Evolutionary conservation across 2,888 invertebrate species (phyloP), one percentile per base, ranked within the genome.

Genomic region (Callyntrura sp.): DNA sequence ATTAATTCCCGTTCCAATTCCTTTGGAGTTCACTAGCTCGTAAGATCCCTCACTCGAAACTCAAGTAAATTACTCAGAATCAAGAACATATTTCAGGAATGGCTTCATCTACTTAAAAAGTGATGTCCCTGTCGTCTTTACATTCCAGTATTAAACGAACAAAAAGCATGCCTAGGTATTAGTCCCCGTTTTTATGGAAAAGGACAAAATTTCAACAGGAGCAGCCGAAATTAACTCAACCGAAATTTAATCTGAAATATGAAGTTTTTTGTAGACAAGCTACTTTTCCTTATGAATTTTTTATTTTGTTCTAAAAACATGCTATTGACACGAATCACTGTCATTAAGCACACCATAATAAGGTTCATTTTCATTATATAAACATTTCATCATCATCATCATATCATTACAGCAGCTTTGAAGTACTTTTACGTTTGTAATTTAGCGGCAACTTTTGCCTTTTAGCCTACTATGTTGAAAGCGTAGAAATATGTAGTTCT

Each of bases 371-470:
- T 9, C 11, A 51, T 51, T 51, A 51, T n/a, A 51, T 51, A n/a
- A n/a, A 51, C n/a, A 11, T 51, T 9, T 11, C 51, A 51, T 51
- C 2, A 14, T 51, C 51, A 51, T n/a, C 35, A 62, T 62, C 6
- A 62, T 62, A 23, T 62, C 60, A 60, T 20, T 17, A 20, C 2
- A 60, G 0, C 17, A 57, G 51, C 17, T 9, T 20, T 62, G 23
- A 62, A 35, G 3, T 35, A 35, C 1, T 55, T 17, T 12, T 55
- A 14, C 9, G 11, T 23, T 65, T 12, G 65, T 68, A 68, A 43
- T 68, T 68, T 68, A 35, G 35, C n/a, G 35, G n/a, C 65, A 11
- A 65, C 65, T 65, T 65, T 65, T 65, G 25, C 11, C 28, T 28
- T 68, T 12, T 76, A 23, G 48, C 9, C 57, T 57, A 78, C 55